Base-by-base conservation (phyloP, 2,113 vertebrate genomes). In the Orthonyx spaldingii region DNA sequence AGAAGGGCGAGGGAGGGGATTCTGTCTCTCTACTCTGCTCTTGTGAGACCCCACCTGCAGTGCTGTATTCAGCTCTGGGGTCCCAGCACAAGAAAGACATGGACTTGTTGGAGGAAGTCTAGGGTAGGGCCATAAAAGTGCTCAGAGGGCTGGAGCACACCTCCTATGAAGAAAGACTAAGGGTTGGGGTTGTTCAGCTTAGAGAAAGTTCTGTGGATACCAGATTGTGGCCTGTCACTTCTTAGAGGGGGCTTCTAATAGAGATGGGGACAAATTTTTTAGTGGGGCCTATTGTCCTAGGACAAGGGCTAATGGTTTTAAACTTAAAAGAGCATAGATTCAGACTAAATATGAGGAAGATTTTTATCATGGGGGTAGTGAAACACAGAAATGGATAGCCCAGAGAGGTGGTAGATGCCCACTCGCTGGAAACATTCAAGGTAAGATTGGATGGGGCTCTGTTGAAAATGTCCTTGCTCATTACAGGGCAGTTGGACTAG, bases 351-450 rank as follows among this genome's bases (percentile, higher is more conserved):
- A 28, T 26, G 8, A 74, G 28, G 33, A 82, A n/a, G 23, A 39
- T 75, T 42, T 81, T 86, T 49, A 47, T 0, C 0, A 35, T 53
- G 39, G 11, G 8, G 7, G 26, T 42, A 22, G n/a, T 80, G 33
- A 80, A 80, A 63, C 37, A 75, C 19, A 57, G 30, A 33, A 16
- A 76, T 0, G 3, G 13, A 44, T 53, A 70, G 19, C 63, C 50
- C 56, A 64, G 63, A 47, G 16, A 76, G 8, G 39, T 18, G 24
- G 68, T 9, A 16, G 68, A 15, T 33, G 16, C 17, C 49, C 55
- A 28, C 35, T 18, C 13, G 18, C 49, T 50, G 22, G 17, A 41
- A 57, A 18, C 8, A 7, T 41, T 42, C 22, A n/a, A 53, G 50
- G n/a, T 24, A 27, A 57, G 39, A 56, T 0, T 53, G 56, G 35